phyloP scores from a whole-genome alignment of 2,113 vertebrate species.

The Entosphenus tridentatus region DNA sequence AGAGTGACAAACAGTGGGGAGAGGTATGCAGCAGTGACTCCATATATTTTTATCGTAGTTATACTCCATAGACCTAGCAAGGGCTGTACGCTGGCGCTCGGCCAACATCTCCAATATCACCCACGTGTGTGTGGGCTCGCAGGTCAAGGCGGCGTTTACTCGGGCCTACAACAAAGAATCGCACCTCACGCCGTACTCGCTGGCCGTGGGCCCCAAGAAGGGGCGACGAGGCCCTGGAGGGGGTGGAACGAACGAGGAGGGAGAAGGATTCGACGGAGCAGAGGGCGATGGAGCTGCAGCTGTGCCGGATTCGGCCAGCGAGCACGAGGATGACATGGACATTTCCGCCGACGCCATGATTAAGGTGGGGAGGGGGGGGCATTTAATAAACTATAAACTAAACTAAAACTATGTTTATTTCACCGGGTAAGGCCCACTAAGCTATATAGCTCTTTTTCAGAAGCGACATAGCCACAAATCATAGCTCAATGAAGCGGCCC shows the following conservation, averaged over 20 bases:
- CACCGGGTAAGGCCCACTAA: no score
- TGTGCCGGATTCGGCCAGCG: constrained; percentile 8
- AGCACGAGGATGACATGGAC: constrained; percentile 28
- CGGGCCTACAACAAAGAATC: constrained; percentile 64
- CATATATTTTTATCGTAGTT: not conserved
- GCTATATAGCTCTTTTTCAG: no score
- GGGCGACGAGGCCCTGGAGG: constrained; percentile 20
- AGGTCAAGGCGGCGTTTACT: constrained; percentile 91
- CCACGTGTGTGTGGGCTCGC: not conserved
- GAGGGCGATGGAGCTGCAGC: constrained; percentile 19
- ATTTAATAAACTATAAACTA: not conserved
- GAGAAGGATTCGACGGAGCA: constrained; percentile 23
- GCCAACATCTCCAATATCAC: not conserved
- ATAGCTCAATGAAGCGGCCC: no score
- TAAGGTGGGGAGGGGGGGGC: constrained; percentile 35
- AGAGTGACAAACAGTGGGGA: not conserved
- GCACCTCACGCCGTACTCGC: constrained; percentile 59
- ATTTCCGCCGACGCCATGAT: constrained; percentile 63
- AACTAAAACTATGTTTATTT: no score
- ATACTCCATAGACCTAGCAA: not conserved
- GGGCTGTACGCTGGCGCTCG: not conserved
- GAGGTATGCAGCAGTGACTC: not conserved
- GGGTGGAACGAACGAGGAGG: constrained; percentile 18
- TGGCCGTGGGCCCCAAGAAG: constrained; percentile 34
- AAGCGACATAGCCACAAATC: no score